Conservation (phyloP, 2,888 invertebrate species). For the Rhagium mordax region DNA sequence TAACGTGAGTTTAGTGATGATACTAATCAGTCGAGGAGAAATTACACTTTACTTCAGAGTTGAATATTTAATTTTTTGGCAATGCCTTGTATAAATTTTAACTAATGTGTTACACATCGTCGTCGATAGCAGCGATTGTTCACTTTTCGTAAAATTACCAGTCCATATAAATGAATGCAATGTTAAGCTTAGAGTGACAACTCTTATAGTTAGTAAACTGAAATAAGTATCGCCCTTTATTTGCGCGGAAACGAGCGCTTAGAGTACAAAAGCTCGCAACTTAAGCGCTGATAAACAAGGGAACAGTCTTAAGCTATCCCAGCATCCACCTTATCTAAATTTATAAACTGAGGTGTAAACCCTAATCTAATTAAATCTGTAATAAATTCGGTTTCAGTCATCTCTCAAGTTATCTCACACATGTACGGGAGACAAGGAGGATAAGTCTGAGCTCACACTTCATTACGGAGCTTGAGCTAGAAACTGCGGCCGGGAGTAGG, state of each 20-base stretch:
- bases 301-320: background rate
- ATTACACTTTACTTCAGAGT: too few relatives aligned
- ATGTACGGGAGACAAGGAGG: constrained; percentile 49
- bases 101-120: too few relatives aligned
- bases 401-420: constrained; percentile 44
- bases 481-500: constrained; percentile 60
- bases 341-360: constrained; percentile 40
- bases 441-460: constrained; percentile 58
- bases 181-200: background rate
- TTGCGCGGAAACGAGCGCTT: background rate
- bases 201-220: background rate
- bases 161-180: too few relatives aligned
- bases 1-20: too few relatives aligned
- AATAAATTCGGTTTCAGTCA: constrained; percentile 47
- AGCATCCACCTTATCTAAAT: constrained; percentile 15
- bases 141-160: too few relatives aligned
- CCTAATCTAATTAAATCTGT: constrained; percentile 36
- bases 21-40: too few relatives aligned
- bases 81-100: too few relatives aligned
- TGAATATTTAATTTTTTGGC: too few relatives aligned
- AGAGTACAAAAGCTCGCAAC: constrained; percentile 1
- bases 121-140: too few relatives aligned
- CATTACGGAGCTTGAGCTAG: constrained; percentile 60
- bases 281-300: constrained; percentile 2
- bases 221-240: background rate